Base-by-base conservation (phyloP, 2,888 invertebrate genomes). In the Hololepta plana region DNA sequence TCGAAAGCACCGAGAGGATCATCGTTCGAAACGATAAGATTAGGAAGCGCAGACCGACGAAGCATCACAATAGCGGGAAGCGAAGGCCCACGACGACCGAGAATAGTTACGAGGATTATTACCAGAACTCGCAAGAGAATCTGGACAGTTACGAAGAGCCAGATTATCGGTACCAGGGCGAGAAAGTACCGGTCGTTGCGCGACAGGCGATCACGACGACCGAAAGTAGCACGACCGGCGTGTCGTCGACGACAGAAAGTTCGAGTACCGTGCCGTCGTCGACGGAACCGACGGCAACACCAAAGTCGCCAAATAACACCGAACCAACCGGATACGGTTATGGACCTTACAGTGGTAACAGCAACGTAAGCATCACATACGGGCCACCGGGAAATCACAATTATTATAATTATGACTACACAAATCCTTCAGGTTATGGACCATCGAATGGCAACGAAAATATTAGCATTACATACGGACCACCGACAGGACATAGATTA, bases 381-480 rank as follows among this genome's bases (percentile, higher is more conserved):
- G 36, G 38, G 6, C 36, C 36, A 12, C 35, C 38, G n/a, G 24
- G 20, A 3, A 7, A 17, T 17, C 24, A 31, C 4, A 24, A 30
- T 7, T 23, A 32, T 26, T 26, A 32, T 13, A 22, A 32, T 21
- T 19, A 22, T 22, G 22, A 9, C 9, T 22, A 22, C 11, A n/a
- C 7, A 8, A 17, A 17, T n/a, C 28, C 32, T 11, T 15, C 31
- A 39, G 47, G 46, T 19, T 52, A 53, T 35, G 53, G 52, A 7
- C 48, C 51, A 11, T 47, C 47, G 2, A 47, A 47, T 33, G 51
- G 51, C 6, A 44, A 50, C 30, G 52, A 52, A 32, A 38, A 45
- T 16, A 43, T 53, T 12, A 51, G 50, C 27, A 47, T 52, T 20
- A 52, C 53, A 15, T 50, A 51, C 29, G 47, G 47, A n/a, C 50